phyloP scores from a whole-genome alignment of 2,888 invertebrate genomes.

The Gari tellinella region DNA sequence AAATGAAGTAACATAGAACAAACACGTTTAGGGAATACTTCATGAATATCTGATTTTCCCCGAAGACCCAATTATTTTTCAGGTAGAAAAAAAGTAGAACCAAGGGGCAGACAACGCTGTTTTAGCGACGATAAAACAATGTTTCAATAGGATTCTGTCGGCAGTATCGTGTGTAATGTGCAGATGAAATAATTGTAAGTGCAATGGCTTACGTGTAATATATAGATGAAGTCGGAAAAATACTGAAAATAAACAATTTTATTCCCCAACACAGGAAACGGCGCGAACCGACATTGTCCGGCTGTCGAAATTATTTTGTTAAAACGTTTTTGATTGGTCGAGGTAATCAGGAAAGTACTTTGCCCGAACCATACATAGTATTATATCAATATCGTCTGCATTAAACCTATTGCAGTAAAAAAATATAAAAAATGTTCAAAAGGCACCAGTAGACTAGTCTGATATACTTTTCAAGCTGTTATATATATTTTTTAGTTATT shows the following conservation, averaged over 20 bases:
- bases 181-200: not conserved
- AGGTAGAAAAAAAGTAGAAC: not conserved
- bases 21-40: not conserved
- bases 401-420: too few relatives aligned
- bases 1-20: not conserved
- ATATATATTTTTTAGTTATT: too few relatives aligned
- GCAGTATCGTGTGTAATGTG: too few relatives aligned
- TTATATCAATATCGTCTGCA: too few relatives aligned
- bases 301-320: conserved; percentile 33
- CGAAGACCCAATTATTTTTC: too few relatives aligned
- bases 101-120: not conserved
- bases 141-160: too few relatives aligned
- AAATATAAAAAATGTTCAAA: too few relatives aligned
- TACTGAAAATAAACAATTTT: not conserved
- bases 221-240: not conserved
- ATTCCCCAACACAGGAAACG: conserved; percentile 61
- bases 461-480: too few relatives aligned
- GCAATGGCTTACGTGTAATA: not conserved
- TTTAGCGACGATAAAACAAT: too few relatives aligned
- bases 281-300: conserved; percentile 61
- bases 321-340: conserved; percentile 37
- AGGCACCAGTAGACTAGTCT: too few relatives aligned
- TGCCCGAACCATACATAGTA: too few relatives aligned
- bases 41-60: not conserved
- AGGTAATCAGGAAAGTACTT: not conserved